Percentiles rank a stretch among this genome's conserved stretches.
Conservation (phyloP, 2,888 invertebrate genomes). For the Rhagophthalmus giganteus region DNA sequence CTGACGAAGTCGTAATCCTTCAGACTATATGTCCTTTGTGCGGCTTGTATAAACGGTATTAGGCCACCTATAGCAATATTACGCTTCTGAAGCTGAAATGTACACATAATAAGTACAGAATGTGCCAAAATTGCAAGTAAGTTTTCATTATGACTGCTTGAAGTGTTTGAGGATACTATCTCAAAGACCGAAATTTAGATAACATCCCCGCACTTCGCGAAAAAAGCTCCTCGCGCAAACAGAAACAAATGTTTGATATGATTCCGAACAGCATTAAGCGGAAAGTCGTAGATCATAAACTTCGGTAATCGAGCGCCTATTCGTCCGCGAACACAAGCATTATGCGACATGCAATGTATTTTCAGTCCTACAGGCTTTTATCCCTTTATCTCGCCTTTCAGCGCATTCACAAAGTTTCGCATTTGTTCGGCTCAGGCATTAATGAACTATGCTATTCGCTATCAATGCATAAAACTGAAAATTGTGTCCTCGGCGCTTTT, state of each 20-base stretch:
- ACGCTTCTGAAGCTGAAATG: constrained; percentile 31
- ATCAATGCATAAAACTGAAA: constrained; percentile 53
- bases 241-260: not conserved
- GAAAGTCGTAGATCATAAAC: constrained; percentile 12
- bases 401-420: constrained; percentile 52
- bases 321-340: constrained; percentile 34
- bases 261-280: not conserved
- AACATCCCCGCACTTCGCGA: not conserved
- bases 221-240: constrained; percentile 1
- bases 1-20: constrained; percentile 33
- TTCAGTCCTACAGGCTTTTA: constrained; percentile 51
- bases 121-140: constrained; percentile 25
- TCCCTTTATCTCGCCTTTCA: constrained; percentile 57
- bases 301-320: constrained; percentile 18
- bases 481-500: constrained; percentile 44
- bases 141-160: constrained; percentile 24
- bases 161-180: constrained; percentile 9
- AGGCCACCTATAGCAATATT: constrained; percentile 35
- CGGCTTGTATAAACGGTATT: constrained; percentile 36
- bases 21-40: constrained; percentile 37
- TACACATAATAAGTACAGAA: constrained; percentile 38
- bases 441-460: constrained; percentile 53
- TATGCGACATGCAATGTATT: constrained; percentile 50
- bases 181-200: not conserved
- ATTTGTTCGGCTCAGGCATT: constrained; percentile 50